Conservation (phyloP, 2,113 vertebrate genomes). For the Oplegnathus fasciatus region DNA sequence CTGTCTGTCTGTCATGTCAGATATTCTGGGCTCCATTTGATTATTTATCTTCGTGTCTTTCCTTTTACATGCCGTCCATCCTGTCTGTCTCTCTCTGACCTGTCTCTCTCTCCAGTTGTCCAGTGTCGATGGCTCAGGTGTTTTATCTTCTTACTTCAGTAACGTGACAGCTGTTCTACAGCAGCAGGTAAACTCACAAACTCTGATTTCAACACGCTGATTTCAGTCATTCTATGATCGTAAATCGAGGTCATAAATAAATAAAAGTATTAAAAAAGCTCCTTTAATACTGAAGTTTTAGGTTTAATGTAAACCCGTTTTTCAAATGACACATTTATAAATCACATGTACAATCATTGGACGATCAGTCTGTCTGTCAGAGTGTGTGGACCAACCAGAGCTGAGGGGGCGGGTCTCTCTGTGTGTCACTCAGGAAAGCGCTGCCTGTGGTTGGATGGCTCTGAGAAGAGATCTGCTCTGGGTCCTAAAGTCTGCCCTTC, state of each 20-base stretch:
- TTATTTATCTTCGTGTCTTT: no score
- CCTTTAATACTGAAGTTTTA: no score
- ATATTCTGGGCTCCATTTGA: no score
- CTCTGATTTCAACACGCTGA: no score
- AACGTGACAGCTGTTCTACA: conserved; percentile 38
- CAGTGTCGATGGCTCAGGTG: neutral
- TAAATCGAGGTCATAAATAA: no score
- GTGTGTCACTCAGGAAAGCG: conserved; percentile 51
- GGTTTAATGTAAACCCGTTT: no score
- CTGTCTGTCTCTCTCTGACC: neutral
- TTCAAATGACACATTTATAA: no score
- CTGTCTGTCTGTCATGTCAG: neutral
- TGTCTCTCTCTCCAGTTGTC: conserved; percentile 42
- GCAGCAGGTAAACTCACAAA: conserved; percentile 52
- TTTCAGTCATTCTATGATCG: no score
- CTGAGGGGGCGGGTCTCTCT: conserved; percentile 21
- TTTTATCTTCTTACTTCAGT: conserved; percentile 54
- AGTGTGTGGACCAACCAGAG: conserved; percentile 21
- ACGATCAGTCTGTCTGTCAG: neutral
- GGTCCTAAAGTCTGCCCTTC: conserved; percentile 27
- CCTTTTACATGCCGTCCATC: no score
- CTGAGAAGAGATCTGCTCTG: conserved; percentile 55
- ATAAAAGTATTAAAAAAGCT: no score
- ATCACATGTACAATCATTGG: no score
- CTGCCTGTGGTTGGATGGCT: conserved; percentile 60